Percentiles rank a stretch among this genome's conserved stretches.
Conservation (phyloP, 2,113 vertebrate genomes). For the Lophura nycthemera region DNA sequence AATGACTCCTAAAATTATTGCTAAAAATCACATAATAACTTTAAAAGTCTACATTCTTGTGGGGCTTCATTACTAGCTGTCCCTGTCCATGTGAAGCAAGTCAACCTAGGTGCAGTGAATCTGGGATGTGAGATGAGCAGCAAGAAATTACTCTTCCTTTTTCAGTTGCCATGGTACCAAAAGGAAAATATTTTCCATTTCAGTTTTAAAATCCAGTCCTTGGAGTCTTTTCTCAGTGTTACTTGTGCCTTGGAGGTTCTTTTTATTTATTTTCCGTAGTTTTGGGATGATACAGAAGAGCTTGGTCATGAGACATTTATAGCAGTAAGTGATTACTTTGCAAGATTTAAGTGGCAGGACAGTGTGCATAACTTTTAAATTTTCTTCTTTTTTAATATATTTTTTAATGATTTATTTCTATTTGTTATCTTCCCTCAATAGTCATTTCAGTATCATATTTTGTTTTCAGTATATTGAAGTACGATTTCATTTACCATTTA, state of each 20-base stretch:
- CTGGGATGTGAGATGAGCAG: background rate
- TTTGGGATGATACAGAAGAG: background rate
- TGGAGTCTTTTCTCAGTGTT: background rate
- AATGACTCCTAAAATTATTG: too few relatives aligned
- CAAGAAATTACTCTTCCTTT: background rate
- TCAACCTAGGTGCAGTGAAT: background rate
- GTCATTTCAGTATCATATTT: background rate
- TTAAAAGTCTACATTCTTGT: too few relatives aligned
- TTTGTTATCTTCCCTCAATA: background rate
- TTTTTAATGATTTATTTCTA: too few relatives aligned
- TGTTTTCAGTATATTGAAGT: background rate
- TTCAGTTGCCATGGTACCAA: constrained; percentile 8
- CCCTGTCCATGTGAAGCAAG: background rate
- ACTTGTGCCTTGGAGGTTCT: background rate
- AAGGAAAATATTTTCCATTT: background rate
- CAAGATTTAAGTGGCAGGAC: background rate
- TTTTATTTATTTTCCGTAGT: background rate
- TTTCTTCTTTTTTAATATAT: background rate
- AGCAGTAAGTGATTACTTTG: background rate
- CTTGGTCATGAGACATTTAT: background rate
- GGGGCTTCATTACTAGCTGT: too few relatives aligned
- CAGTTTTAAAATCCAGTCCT: background rate
- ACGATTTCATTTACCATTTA: background rate
- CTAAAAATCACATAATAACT: too few relatives aligned
- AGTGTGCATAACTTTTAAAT: background rate